Evolutionary conservation across 2,113 vertebrate genomes (phyloP).

Genomic region (Plectropomus leopardus): DNA sequence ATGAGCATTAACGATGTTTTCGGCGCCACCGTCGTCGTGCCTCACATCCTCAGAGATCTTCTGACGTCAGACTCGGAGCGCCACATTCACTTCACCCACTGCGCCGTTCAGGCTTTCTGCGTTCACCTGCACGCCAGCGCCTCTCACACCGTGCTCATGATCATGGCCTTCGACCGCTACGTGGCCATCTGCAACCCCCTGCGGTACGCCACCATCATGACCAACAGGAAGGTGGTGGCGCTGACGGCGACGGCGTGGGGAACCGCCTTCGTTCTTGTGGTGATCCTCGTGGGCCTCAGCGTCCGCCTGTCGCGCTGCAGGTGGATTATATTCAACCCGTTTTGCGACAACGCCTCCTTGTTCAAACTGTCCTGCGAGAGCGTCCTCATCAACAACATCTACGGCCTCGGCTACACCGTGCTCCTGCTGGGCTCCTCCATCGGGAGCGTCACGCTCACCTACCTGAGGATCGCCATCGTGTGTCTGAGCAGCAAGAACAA

Average conservation of each 20-base stretch:
- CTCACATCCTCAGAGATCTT: constrained; percentile 57
- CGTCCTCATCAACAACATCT: constrained; percentile 69
- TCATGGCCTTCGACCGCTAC: constrained; percentile 81
- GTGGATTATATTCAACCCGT: constrained; percentile 51
- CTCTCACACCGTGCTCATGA: constrained; percentile 71
- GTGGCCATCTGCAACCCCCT: constrained; percentile 80
- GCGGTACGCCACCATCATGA: constrained; percentile 74
- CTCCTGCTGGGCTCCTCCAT: constrained; percentile 55
- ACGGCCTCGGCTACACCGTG: constrained; percentile 46
- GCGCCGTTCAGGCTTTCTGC: constrained; percentile 76
- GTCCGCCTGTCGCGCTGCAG: constrained; percentile 71
- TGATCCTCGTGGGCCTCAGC: constrained; percentile 58
- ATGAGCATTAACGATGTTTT: constrained; percentile 73
- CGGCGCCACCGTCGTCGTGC: constrained; percentile 57
- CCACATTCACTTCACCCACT: constrained; percentile 59
- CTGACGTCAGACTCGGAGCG: constrained; percentile 1
- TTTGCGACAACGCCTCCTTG: constrained; percentile 77
- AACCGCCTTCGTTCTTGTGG: not conserved
- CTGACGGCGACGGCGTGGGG: constrained; percentile 69
- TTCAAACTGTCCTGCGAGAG: constrained; percentile 77
- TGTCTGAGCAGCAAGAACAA: constrained; percentile 54
- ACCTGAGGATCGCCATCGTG: constrained; percentile 61
- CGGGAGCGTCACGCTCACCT: constrained; percentile 65
- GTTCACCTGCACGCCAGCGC: constrained; percentile 51
- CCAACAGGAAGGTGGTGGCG: constrained; percentile 52